Evolutionary conservation across 2,113 vertebrate species (phyloP), one percentile per base, ranked within the genome.

Genomic region (Gorsachius goisagi): DNA sequence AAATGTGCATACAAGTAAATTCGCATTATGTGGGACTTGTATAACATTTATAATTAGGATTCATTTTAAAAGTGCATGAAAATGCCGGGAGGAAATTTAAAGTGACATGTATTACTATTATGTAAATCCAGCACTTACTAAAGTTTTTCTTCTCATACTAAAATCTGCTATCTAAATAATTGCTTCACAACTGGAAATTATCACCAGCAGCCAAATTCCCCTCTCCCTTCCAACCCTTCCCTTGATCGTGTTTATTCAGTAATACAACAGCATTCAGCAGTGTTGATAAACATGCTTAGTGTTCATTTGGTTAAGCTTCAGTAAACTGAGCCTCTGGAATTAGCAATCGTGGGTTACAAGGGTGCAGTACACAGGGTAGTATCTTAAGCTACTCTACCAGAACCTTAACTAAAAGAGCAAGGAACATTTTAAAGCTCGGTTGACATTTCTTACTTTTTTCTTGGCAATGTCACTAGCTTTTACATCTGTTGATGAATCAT

Each of bases 21-120:
- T 95, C 88, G 89, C 53, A 78, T 96, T 90, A 94, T 75, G 45
- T 90, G 79, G 68, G 87, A 82, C 53, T 90, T 73, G 50, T 84
- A 79, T 85, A 96, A 95, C 74, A 92, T 92, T 91, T 93, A 89
- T 92, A 96, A 94, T 97, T 92, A 90, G 35, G 80, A 95, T 87
- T 94, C 41, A 78, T 93, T 97, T 93, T 49, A 59, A 87, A 95
- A 92, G 74, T 90, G 39, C 62, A 35, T 80, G 79, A 80, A 95
- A 95, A 89, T 5, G 56, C 93, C 18, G 2, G 58, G 45, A 88
- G 93, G 83, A 94, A 95, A 96, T 95, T 87, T 97, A 90, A 97
- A 94, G 91, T 89, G 66, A 90, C 91, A 49, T 41, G 41, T 81
- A 90, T 90, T 95, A 60, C 82, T 89, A 72, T 94, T 95, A 95